Base-by-base conservation (phyloP, 1,140 invertebrate genomes). In the Micrasema minimum region DNA sequence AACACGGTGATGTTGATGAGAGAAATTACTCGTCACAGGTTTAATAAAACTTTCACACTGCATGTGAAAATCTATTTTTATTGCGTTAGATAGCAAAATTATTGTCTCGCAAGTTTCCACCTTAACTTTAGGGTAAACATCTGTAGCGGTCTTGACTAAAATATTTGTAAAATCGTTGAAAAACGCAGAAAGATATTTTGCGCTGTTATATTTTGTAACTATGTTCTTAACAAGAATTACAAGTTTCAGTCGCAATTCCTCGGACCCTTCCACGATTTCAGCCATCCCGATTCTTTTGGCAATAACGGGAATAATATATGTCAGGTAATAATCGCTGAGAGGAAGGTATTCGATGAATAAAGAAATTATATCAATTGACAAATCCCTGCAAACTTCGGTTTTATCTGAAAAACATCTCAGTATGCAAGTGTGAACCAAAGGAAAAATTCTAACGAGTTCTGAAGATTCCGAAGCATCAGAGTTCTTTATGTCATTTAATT, bases 1-100 rank as follows among this genome's bases (percentile, higher is more conserved):
- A 45, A 96, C 90, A 83, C 88, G 90, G 51, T 89, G 93, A 80
- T 95, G 93, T 77, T 95, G 93, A 80, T 96, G 94, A 50, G 86
- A 83, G 72, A 95, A 87, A 78, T 90, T 89, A 22, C 81, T 80
- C 14, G 94, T 77, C 0, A 95, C 81, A 10, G 94, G 91, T 76
- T 90, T 89, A 0, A 94, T 85, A 59, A 95, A 83, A 43, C 80
- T 85, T 74, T 93, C 91, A 0, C 90, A 90, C 72, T 89, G 88
- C 45, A 88, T 83, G 76, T 94, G 91, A 79, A 96, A 92, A 77
- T 92, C 84, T 70, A 84, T 83, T n/a, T 88, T 85, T 9, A 91
- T 77, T n/a, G 87, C 81, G 37, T 85, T 86, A 0, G 91, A 87
- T 11, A 96, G 74, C 53, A 87, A 77, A 11, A 89, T 87, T 37